Base-by-base conservation (phyloP, 2,797 vertebrate genomes). In the Tachyglossus aculeatus region DNA sequence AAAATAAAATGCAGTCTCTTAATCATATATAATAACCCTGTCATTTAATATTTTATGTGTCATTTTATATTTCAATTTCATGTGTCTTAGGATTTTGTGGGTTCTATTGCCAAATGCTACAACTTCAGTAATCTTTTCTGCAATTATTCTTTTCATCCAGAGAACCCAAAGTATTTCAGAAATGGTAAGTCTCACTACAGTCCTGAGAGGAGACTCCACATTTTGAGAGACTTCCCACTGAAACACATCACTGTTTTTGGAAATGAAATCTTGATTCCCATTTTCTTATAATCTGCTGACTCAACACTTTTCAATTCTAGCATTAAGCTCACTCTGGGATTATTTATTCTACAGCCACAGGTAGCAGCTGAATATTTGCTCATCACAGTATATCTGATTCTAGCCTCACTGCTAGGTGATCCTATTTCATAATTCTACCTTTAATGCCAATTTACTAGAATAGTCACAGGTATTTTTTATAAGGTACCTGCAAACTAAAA, bases 1-100 rank as follows among this genome's bases (percentile, higher is more conserved):
- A 87, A 88, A 92, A 87, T 85, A 78, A 83, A 90, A 87, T 60
- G 59, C 58, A 83, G 64, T 80, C 80, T 82, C 84, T 56, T 59
- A 76, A 78, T 80, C 84, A 58, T 51, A 79, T 82, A 81, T 41
- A 74, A 54, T 69, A 37, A 88, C 79, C 62, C 77, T 57, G 61
- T 63, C 77, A 67, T 54, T 63, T 68, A 78, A 59, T 86, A 88
- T 84, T 82, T 90, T 73, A 87, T 18, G 2, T 67, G 48, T 14
- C 1, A 80, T 75, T 90, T 87, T 60, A 41, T 63, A 80, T 82
- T 70, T 87, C 69, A 71, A 66, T 78, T 61, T 62, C 83, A 61
- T 77, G 3, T 29, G 18, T 47, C 68, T 43, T 45, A 59, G 54
- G 64, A 29, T 29, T 53, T 53, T 0, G 1, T 18, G 6, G 10